Evolutionary conservation across 2,888 invertebrate species (phyloP).

Genomic region (Nezara viridula): DNA sequence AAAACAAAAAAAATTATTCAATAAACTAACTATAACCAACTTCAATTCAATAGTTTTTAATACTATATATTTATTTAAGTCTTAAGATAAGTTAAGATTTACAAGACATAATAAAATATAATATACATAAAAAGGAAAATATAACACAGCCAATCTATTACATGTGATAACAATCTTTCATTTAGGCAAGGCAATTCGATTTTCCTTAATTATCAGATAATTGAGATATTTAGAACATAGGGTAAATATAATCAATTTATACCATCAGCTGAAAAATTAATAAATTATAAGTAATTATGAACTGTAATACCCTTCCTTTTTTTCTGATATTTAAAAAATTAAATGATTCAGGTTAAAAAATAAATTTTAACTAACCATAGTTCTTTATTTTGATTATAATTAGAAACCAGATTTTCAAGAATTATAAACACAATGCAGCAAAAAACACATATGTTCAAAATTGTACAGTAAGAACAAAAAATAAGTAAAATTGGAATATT

Average conservation of each 20-base stretch:
- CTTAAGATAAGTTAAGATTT: conserved; percentile 34
- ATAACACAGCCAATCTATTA: conserved; percentile 46
- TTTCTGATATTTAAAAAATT: not conserved
- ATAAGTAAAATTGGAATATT: too few species aligned
- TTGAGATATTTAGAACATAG: not conserved
- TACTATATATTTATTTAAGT: conserved; percentile 24
- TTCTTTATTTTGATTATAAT: too few species aligned
- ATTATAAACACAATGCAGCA: too few species aligned
- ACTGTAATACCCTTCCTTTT: conserved; percentile 45
- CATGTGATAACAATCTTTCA: not conserved
- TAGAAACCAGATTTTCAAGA: too few species aligned
- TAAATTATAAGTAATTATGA: not conserved
- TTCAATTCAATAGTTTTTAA: conserved; percentile 6
- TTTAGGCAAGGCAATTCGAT: conserved; percentile 45
- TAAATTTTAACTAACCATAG: not conserved
- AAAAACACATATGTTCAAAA: too few species aligned
- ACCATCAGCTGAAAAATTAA: not conserved
- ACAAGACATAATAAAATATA: conserved; percentile 39
- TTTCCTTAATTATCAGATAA: not conserved
- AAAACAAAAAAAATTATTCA: not conserved
- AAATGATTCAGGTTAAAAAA: not conserved
- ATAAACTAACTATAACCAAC: conserved; percentile 6
- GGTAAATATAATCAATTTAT: conserved; percentile 7
- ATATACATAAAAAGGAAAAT: conserved; percentile 40
- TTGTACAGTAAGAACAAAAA: too few species aligned